These are phyloP conservation scores for Pluvianellus socialis DNA, from an alignment of 2,113 vertebrate species.

Conservation along the genomic window DNA sequence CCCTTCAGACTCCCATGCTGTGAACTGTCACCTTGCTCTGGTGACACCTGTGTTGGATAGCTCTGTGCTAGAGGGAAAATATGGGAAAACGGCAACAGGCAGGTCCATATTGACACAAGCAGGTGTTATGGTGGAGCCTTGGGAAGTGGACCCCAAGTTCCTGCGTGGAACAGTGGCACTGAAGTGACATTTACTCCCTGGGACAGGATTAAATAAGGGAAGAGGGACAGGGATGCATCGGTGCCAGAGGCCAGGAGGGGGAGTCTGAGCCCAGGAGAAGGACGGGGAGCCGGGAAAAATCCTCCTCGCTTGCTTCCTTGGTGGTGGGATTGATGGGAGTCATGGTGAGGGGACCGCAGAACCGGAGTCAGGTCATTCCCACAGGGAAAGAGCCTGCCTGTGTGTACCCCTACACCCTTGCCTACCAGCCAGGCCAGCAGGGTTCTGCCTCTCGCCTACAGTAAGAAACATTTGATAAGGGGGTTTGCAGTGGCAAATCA, in stretches of 20 bases:
- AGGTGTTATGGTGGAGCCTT: background rate
- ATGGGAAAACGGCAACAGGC: background rate
- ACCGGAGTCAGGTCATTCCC: background rate
- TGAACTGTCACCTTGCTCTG: background rate
- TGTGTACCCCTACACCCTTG: background rate
- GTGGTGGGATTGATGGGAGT: background rate
- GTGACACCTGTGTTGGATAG: background rate
- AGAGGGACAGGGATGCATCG: background rate
- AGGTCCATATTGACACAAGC: background rate
- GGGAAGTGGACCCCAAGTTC: background rate
- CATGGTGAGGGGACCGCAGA: background rate
- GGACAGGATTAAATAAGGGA: background rate
- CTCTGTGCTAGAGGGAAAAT: background rate
- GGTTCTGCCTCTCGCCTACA: background rate
- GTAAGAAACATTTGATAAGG: background rate
- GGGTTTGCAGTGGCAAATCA: background rate
- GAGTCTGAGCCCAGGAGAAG: background rate
- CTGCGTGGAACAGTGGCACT: background rate
- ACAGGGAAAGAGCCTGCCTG: accelerated
- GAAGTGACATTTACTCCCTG: background rate
- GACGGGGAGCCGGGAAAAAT: background rate
- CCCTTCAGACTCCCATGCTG: background rate
- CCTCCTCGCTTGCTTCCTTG: background rate
- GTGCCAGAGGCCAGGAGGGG: slow-evolving; percentile 13
- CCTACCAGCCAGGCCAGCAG: background rate